Evolutionary conservation across 1,140 invertebrate genomes (phyloP), one percentile per base, ranked within the genome.

Genomic region (Drosophila tropicalis): DNA sequence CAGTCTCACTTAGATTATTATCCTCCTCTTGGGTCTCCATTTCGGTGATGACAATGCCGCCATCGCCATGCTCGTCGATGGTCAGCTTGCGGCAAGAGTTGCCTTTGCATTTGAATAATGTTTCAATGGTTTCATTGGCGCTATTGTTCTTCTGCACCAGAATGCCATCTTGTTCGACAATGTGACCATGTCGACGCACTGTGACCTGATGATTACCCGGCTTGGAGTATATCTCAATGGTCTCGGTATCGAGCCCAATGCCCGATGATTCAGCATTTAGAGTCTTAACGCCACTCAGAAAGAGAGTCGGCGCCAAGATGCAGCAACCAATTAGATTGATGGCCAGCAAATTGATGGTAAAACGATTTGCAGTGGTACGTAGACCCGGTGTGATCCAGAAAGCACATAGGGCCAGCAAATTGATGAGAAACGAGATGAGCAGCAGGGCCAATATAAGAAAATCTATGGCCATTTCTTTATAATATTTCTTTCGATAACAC

Each of bases 341-440:
- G 66, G 92, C 81, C 32, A 92, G 67, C 60, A 92, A 69, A 69
- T 92, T 92, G 67, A 92, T 92, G 47, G 91, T 92, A 47, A 92
- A 92, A 5, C 91, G 91, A 73, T 92, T 92, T 36, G 91, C 91
- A n/a, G 91, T 92, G 51, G 91, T 92, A 60, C 91, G 89, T 51
- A 92, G 62, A 40, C 89, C 86, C 9, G 91, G 91, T 36, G 91
- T 92, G 51, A 92, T 84, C 91, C 91, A 92, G 70, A 92, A 92
- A 44, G 91, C 91, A 70, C 90, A 91, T 71, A 92, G 69, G 57
- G 91, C 91, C 77, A 92, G 68, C 67, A 91, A 72, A 74, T 92
- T 92, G 58, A 92, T 91, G 69, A 86, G 75, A 68, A 91, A 91
- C 66, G 91, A 92, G 74, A 92, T 71, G 68, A 92, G 75, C 74